A percentile compares a stretch with the other conserved stretches of the same genome.
Conservation (phyloP, 2,888 invertebrate species). For the Tetragonula carbonaria region DNA sequence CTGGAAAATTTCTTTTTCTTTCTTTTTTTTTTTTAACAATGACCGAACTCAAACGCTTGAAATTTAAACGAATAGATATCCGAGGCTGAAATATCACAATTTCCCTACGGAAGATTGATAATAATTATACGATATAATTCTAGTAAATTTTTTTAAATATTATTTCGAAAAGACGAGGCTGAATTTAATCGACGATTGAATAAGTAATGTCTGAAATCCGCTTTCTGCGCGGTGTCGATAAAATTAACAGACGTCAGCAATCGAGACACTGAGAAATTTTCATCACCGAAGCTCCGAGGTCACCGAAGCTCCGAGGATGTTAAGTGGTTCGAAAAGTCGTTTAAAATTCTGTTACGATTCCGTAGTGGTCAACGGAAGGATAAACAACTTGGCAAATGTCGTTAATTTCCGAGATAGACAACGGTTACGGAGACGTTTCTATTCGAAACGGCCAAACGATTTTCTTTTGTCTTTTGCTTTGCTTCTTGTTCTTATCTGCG, state of each 20-base stretch:
- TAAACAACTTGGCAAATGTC: background rate
- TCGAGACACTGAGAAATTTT: background rate
- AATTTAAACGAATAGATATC: background rate
- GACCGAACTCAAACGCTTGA: background rate
- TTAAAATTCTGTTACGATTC: slow-evolving; percentile 9
- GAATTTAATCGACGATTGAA: background rate
- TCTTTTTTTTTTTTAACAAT: no score
- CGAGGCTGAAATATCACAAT: background rate
- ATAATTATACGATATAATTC: background rate
- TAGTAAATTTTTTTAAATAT: background rate
- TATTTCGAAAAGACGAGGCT: background rate
- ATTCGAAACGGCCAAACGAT: no score
- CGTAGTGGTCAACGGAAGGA: background rate
- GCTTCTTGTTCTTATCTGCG: background rate
- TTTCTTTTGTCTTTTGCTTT: no score
- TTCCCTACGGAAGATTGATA: background rate
- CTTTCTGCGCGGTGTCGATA: no score
- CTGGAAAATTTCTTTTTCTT: no score
- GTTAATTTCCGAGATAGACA: slow-evolving; percentile 21
- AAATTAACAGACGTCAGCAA: background rate
- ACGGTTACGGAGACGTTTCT: background rate
- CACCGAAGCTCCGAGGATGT: background rate
- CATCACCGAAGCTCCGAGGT: background rate
- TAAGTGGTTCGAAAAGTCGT: background rate
- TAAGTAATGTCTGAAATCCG: background rate